These are phyloP conservation scores for Poeciliopsis gracilis DNA, from an alignment of 2,797 vertebrate species.

Conservation along the genomic window DNA sequence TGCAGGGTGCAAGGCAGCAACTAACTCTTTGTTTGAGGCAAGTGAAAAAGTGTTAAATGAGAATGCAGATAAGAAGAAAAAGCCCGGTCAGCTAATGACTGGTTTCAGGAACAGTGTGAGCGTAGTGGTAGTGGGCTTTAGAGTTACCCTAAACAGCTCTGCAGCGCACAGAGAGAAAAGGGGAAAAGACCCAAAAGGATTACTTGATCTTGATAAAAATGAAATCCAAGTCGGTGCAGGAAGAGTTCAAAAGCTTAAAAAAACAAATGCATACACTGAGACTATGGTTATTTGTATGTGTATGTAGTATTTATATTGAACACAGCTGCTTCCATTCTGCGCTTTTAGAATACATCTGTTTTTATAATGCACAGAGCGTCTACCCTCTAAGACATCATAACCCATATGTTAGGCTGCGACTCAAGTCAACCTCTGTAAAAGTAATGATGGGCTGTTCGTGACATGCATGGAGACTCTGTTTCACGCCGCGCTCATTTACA, in stretches of 20 bases:
- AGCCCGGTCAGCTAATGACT: conserved; percentile 1
- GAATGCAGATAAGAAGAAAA: conserved; percentile 1
- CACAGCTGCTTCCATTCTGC: conserved; percentile 11
- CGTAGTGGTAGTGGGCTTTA: background rate
- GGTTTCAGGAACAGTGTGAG: background rate
- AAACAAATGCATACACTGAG: background rate
- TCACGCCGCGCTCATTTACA: conserved; percentile 65
- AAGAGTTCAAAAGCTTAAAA: background rate
- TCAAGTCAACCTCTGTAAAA: conserved; percentile 70
- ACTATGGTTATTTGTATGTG: background rate
- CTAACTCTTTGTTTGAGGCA: conserved; percentile 4
- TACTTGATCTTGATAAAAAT: background rate
- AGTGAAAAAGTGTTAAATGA: conserved; percentile 8
- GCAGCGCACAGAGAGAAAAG: background rate
- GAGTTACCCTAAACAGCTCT: conserved; percentile 4
- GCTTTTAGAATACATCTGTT: conserved; percentile 40
- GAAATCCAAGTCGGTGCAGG: background rate
- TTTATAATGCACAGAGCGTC: conserved; percentile 32
- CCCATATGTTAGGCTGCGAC: conserved; percentile 61
- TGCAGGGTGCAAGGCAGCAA: conserved; percentile 7
- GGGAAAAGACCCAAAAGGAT: background rate
- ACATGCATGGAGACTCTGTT: conserved; percentile 63
- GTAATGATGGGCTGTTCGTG: conserved; percentile 69
- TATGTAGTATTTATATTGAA: background rate
- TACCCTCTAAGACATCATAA: conserved; percentile 39